phyloP scores from a whole-genome alignment of 92 coral and sea anemone species.

The Parazoanthus swiftii region DNA sequence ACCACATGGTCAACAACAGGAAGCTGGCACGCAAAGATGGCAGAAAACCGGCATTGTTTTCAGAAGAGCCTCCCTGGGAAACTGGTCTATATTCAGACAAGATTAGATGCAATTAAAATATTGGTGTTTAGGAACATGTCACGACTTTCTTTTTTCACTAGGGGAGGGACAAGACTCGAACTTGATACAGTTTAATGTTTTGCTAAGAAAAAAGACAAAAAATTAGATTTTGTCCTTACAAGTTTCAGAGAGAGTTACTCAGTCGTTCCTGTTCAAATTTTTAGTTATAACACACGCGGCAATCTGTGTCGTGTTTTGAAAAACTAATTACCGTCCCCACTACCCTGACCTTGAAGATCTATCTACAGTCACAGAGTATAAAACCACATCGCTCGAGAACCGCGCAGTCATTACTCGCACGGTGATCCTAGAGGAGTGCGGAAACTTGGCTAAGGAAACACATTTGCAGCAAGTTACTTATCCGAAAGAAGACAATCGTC shows the following conservation, averaged over 20 bases:
- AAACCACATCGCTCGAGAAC: neutral
- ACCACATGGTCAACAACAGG: neutral
- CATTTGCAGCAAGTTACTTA: no score
- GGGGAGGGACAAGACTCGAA: neutral
- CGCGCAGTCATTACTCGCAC: neutral
- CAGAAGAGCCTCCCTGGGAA: neutral
- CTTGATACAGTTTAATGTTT: neutral
- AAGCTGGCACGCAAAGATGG: neutral
- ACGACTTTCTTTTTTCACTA: neutral
- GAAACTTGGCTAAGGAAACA: neutral
- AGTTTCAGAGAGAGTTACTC: neutral
- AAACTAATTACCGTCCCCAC: neutral
- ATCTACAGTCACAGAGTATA: neutral
- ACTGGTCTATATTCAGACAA: neutral
- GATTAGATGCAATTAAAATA: neutral
- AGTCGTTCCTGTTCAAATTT: neutral
- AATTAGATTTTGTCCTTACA: neutral
- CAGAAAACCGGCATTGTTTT: neutral
- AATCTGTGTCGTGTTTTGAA: neutral
- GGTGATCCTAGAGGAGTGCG: neutral
- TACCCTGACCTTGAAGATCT: neutral
- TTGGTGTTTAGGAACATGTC: neutral
- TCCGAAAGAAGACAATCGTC: neutral
- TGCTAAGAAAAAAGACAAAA: no score
- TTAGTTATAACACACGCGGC: neutral